A percentile compares a stretch with the other conserved stretches of the same genome.
Conservation (phyloP, 2,888 invertebrate genomes). For the Gymnosoma rotundatum region DNA sequence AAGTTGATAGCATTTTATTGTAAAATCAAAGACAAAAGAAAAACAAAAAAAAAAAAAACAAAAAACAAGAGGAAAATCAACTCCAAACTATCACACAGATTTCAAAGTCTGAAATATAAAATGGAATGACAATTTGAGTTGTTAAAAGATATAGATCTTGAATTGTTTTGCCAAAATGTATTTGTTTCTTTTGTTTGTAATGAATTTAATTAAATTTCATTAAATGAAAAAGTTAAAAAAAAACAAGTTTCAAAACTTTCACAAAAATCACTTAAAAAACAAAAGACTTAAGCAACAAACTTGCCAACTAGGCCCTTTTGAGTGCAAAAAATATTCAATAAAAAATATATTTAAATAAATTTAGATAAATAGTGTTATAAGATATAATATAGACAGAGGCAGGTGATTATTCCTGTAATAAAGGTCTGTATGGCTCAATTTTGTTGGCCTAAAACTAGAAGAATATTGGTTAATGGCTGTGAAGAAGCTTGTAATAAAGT, state of each 20-base stretch:
- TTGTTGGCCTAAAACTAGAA: no score
- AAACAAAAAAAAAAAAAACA: slow-evolving; percentile 6
- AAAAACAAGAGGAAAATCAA: slow-evolving; percentile 14
- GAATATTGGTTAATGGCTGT: no score
- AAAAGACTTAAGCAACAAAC: slow-evolving; percentile 57
- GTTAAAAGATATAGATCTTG: slow-evolving; percentile 68
- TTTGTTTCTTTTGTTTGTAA: slow-evolving; percentile 23
- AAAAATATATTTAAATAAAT: no score
- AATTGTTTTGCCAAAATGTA: slow-evolving; percentile 59
- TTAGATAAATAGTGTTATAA: no score
- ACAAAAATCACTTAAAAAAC: slow-evolving; percentile 43
- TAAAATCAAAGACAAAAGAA: slow-evolving; percentile 20
- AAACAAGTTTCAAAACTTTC: slow-evolving; percentile 54
- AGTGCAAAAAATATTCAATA: background rate
- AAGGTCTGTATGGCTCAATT: no score
- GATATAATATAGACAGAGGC: no score
- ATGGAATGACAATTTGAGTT: slow-evolving; percentile 66
- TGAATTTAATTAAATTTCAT: slow-evolving; percentile 55
- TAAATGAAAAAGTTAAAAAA: slow-evolving; percentile 37
- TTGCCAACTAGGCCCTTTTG: slow-evolving; percentile 43
- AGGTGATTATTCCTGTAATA: no score
- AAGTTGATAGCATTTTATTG: slow-evolving; percentile 23
- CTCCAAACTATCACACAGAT: slow-evolving; percentile 66
- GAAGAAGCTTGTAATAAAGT: no score
- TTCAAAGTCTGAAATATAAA: slow-evolving; percentile 63